Base-by-base conservation (phyloP, 2,888 invertebrate species). In the Proisotoma minuta region DNA sequence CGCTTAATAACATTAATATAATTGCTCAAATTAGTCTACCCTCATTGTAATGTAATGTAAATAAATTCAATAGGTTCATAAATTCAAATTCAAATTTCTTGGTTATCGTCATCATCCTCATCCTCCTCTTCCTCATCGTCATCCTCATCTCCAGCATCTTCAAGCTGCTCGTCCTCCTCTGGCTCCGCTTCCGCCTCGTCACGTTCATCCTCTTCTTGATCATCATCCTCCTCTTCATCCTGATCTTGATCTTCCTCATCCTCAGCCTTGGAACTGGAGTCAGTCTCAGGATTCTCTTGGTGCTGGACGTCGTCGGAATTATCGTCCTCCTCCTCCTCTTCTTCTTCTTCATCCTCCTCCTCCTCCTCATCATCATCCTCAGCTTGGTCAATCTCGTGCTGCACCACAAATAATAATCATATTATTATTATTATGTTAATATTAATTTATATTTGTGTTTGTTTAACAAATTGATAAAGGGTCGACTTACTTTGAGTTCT, bases 171-270 rank as follows among this genome's bases (percentile, higher is more conserved):
- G 3, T 58, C 57, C 22, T 52, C 43, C 26, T 61, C 49, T 48
- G 26, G 18, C 20, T 56, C 26, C 24, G 1, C 26, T 18, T 20
- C 39, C 8, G 20, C 49, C 18, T 54, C 50, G 8, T 39, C 28
- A 20, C 64, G 59, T 5, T 62, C 70, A 1, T 60, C 65, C 4
- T 54, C 65, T 4, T 66, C 68, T 12, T 40, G 53, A 22, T 62
- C 65, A 3, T 62, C 60, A n/a, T 12, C 65, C 51, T 43, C 57
- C 18, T 66, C 66, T 4, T 57, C 60, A 22, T 63, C 68, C 34
- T 54, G 57, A 15, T 54, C 40, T 18, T 60, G 58, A 12, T 54
- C 54, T 23, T 63, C 59, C 18, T 57, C 53, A 8, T 40, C 60
- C 0, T 51, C 57, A 12, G 40, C 58, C 8, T 53, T 53, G 8